Evolutionary conservation across 64 coral and sea anemone species (phyloP), one percentile per base, ranked within the genome.

Genomic region (Hydrozoanthus tunicans): DNA sequence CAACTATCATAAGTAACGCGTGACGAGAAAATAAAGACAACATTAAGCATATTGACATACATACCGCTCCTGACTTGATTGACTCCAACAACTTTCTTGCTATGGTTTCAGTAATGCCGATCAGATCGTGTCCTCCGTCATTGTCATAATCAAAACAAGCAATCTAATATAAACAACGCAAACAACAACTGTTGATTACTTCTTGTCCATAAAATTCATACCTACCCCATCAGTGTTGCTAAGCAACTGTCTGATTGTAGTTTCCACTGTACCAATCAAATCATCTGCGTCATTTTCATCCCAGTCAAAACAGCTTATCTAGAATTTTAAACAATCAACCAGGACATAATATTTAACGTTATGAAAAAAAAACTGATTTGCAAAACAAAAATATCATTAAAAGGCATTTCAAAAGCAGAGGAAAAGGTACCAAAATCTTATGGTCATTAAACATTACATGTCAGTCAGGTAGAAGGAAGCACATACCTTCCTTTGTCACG

Each of bases 261-360:
- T 75, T 69, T 95, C 92, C 70, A 90, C 62, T 55, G 74, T 77
- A 61, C 97, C 97, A 94, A 99, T 99, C 92, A 99, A 94, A 80
- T 99, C 97, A 86, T 96, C 79, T 60, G 79, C 90, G 80, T 95
- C 92, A 70, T 86, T 93, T 62, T 95, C 90, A 76, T 99, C 94
- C 82, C 74, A 95, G 73, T 98, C 96, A 85, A 90, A 99, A 89
- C 79, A 93, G 77, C 76, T 93, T 56, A 99, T 94, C 97, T 99
- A 90, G 66, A 81, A 86, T 43, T 58, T 70, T 7, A 23, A 59
- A 62, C 5, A 11, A 58, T 60, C 6, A 11, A 63, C 17, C 15
- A 7, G 53, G 4, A 79, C 12, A 79, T 13, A 80, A 79, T 43
- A 43, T 43, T 43, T 43, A 43, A 43, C 32, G 32, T 43, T 63